These are phyloP conservation scores for Luidia sarsii DNA, from an alignment of 53 echinoderm and acorn worm genomes.

Conservation along the genomic window DNA sequence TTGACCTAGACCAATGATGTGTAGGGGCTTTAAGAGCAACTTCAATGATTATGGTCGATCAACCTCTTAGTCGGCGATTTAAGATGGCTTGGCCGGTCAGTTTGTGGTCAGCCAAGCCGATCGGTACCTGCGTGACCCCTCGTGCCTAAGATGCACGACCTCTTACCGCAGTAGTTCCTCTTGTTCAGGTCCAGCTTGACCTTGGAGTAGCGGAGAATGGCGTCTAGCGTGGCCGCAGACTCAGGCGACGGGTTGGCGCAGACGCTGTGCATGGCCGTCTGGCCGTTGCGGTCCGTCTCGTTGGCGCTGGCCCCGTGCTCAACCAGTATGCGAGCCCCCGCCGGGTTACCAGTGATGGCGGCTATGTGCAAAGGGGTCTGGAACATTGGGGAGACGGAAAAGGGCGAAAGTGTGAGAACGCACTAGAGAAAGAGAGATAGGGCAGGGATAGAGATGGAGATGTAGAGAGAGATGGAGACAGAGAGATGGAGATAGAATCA, in stretches of 20 bases:
- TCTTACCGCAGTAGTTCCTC: constrained; percentile 84
- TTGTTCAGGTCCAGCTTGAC: constrained; percentile 69
- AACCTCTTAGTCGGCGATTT: no score
- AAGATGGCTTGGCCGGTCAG: not conserved
- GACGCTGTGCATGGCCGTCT: constrained; percentile 89
- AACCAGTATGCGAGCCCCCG: constrained; percentile 68
- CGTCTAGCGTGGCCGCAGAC: constrained; percentile 43
- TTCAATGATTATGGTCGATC: no score
- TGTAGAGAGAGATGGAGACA: no score
- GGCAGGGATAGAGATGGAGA: no score
- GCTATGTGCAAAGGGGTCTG: constrained; percentile 94
- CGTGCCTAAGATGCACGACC: no score
- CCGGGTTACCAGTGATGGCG: constrained; percentile 80
- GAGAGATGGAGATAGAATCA: no score
- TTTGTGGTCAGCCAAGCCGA: not conserved
- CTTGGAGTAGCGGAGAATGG: constrained; percentile 61
- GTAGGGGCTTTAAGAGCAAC: no score
- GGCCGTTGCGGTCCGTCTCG: constrained; percentile 90
- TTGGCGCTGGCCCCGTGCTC: constrained; percentile 82
- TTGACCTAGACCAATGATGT: no score
- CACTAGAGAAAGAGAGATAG: no score
- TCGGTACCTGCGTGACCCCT: not conserved
- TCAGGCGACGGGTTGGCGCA: constrained; percentile 70
- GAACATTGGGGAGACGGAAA: no score
- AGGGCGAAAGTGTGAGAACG: no score